Conservation (phyloP, 2,113 vertebrate species). For the Leptosomus discolor region DNA sequence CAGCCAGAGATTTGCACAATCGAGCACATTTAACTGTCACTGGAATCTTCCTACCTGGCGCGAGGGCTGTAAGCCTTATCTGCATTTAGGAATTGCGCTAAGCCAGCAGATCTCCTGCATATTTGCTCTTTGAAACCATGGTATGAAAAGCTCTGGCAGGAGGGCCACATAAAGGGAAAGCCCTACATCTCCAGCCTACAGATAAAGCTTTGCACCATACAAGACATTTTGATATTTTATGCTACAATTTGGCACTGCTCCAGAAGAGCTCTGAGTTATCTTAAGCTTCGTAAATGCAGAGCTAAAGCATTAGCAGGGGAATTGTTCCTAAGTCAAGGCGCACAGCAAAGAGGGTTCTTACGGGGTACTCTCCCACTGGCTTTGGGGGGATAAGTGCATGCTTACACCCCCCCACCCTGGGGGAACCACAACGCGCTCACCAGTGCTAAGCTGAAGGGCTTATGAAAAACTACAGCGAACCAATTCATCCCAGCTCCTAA, state of each 20-base stretch:
- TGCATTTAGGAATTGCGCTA: slow-evolving; percentile 43
- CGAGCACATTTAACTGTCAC: slow-evolving; percentile 12
- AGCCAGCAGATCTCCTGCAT: slow-evolving; percentile 25
- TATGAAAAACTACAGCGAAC: not conserved
- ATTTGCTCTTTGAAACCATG: slow-evolving; percentile 14
- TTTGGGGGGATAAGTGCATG: not conserved
- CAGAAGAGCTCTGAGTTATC: slow-evolving; percentile 47
- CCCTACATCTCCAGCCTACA: slow-evolving; percentile 42
- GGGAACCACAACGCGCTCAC: not conserved
- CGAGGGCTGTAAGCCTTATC: slow-evolving; percentile 45
- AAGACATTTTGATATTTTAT: slow-evolving; percentile 38
- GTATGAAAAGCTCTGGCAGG: slow-evolving; percentile 25
- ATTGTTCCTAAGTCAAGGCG: not conserved
- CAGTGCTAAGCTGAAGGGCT: not conserved
- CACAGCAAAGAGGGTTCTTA: slow-evolving; percentile 1
- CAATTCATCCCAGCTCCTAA: not conserved
- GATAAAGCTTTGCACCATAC: slow-evolving; percentile 45
- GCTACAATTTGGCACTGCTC: slow-evolving; percentile 35
- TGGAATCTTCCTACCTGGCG: slow-evolving; percentile 56
- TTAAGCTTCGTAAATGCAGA: slow-evolving; percentile 62
- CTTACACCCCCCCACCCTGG: not conserved
- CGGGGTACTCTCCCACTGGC: not conserved
- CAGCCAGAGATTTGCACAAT: slow-evolving; percentile 43
- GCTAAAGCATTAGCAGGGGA: slow-evolving; percentile 39
- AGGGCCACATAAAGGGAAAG: slow-evolving; percentile 39